Evolutionary conservation across 2,113 vertebrate genomes (phyloP).

Genomic region (Oreocharis arfaki): DNA sequence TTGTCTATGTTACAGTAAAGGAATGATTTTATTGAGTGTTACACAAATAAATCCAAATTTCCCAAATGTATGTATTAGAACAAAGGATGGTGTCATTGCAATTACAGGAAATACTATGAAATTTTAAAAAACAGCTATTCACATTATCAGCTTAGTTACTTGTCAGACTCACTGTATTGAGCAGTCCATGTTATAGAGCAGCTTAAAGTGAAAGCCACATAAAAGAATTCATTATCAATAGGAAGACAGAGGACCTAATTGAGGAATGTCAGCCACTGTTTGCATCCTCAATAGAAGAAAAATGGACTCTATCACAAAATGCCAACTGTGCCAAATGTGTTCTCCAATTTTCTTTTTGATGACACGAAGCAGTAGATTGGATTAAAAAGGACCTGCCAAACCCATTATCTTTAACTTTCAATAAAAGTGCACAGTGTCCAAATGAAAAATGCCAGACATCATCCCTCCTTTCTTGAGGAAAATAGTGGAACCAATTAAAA

Average conservation of each 20-base stretch:
- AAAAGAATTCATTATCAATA: conserved; percentile 45
- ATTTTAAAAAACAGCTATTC: conserved; percentile 34
- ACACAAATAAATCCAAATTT: conserved; percentile 58
- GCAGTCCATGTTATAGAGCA: background rate
- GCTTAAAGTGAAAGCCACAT: conserved; percentile 26
- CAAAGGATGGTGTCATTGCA: conserved; percentile 9
- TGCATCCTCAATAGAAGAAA: conserved; percentile 42
- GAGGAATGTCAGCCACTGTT: conserved; percentile 15
- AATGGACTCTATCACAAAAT: conserved; percentile 50
- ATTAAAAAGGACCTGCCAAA: conserved; percentile 54
- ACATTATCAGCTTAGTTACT: background rate
- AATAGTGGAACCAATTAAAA: conserved; percentile 52
- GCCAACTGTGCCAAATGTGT: conserved; percentile 35
- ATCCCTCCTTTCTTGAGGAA: background rate
- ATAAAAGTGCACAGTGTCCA: conserved; percentile 35
- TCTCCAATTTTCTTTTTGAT: conserved; percentile 52
- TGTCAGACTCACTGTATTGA: background rate
- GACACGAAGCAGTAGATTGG: conserved; percentile 17
- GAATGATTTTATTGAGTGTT: conserved; percentile 18
- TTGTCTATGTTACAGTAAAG: conserved; percentile 31
- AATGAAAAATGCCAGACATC: conserved; percentile 40
- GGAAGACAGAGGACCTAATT: conserved; percentile 39
- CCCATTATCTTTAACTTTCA: conserved; percentile 60
- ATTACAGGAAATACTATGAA: background rate
- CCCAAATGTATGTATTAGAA: background rate